Evolutionary conservation across 2,113 vertebrate genomes (phyloP), one percentile per base, ranked within the genome.

Genomic region (Protobothrops mucrosquamatus): DNA sequence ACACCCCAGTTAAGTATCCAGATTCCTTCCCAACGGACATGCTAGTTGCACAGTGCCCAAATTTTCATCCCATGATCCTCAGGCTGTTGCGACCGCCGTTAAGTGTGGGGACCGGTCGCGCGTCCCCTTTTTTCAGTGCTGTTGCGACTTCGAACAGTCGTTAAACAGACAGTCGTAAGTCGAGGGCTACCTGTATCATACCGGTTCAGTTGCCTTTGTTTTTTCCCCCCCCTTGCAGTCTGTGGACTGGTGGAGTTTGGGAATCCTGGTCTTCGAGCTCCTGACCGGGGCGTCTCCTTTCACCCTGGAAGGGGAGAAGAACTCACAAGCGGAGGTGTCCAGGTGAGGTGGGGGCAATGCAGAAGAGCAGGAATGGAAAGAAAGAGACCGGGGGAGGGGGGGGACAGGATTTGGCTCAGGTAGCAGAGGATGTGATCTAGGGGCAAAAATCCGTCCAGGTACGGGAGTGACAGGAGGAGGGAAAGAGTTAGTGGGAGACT

Each of bases 211-310:
- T 20, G 6, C 2, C 11, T 5, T 5, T 29, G 12, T 26, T 56
- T n/a, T 23, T 48, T 2, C 0, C 2, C 12, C 24, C 55, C 43
- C 48, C 54, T 0, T 26, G 10, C 91, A 99, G 98, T 98, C 98
- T 0, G 99, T 99, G 92, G 99, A 99, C 96, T 99, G 99, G 99
- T 99, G 99, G 99, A 99, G 98, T 93, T 96, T 99, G 64, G 99
- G 99, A 4, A 99, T 99, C 96, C 96, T 99, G 94, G 98, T 99
- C 97, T 99, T 99, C 48, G 98, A 99, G 96, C 97, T 99, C 89
- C 97, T 99, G 95, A 99, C 98, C 0, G 99, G 99, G 52, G 98
- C 99, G 0, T 99, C 99, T 34, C 98, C 99, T 15, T 99, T 99
- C 94, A 99, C 99, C 3, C 93, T 99, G 96, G 99, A 99, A 97